Evolutionary conservation across 2,113 vertebrate species (phyloP), one percentile per base, ranked within the genome.

Genomic region (Elaphurus davidianus): DNA sequence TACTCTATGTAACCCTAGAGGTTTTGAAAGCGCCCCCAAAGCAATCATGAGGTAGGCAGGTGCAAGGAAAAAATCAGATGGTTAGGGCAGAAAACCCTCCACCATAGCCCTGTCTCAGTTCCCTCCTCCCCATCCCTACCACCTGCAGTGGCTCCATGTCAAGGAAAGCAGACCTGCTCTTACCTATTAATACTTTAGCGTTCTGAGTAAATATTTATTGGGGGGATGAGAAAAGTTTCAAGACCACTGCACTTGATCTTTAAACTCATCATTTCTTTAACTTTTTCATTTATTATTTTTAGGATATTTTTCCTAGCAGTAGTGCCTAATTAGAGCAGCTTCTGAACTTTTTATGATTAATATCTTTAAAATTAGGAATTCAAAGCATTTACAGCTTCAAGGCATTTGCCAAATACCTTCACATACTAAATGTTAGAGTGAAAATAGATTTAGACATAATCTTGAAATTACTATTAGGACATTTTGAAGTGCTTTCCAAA

Each of bases 401-500:
- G 67, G 13, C 17, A 79, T 60, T 96, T 98, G 17, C n/a, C 64
- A 74, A 52, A 71, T 57, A 11, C 47, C 45, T 94, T 97, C 33
- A 74, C 28, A 78, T n/a, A 83, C 30, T 67, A 92, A 45, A 43
- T 47, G 14, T 55, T 74, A 76, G 28, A 85, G 5, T 94, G 15
- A 87, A 87, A 86, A 90, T n/a, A 74, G 28, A 67, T 33, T 85
- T 90, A 84, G 28, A 94, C 15, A 78, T 67, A 23, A 59, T 81
- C 27, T 62, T 90, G 78, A 95, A 55, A 54, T 94, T 93, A 91
- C 25, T 86, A 17, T 16, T 83, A 47, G 52, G 25, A 28, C 45
- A 96, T 94, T 94, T 89, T 91, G 17, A 87, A 93, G 12, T 71
- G 8, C 10, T 87, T 87, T 88, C 33, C 28, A 40, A 88, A 94